A percentile compares a stretch with the other conserved stretches of the same genome.
These are phyloP conservation scores for Hanleya hanleyi DNA, from an alignment of 2,888 invertebrate genomes.

Conservation along the genomic window DNA sequence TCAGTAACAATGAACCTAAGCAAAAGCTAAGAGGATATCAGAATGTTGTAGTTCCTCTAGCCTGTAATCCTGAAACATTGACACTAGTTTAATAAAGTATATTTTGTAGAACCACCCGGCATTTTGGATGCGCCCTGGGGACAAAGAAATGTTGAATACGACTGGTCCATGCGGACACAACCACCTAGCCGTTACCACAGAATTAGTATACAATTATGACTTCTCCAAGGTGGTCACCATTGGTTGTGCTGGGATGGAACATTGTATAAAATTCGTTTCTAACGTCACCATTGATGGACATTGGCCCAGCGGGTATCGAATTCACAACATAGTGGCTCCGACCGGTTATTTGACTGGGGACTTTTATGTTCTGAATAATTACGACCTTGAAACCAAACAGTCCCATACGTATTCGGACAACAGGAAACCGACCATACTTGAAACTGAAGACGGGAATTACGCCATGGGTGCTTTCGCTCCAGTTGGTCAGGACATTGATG, in stretches of 20 bases:
- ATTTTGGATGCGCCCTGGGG: constrained; percentile 37
- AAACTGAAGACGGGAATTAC: constrained; percentile 33
- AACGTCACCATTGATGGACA: constrained; percentile 40
- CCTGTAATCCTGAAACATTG: too few species aligned
- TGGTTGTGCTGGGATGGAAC: constrained; percentile 33
- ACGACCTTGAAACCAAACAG: constrained; percentile 21
- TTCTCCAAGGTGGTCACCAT: constrained; percentile 44
- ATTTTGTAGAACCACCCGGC: constrained; percentile 40
- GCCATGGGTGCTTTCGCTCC: constrained; percentile 44
- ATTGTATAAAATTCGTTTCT: constrained; percentile 38
- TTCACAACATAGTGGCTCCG: constrained; percentile 42
- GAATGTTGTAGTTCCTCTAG: too few species aligned
- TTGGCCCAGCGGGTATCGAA: constrained; percentile 33
- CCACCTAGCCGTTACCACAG: constrained; percentile 30
- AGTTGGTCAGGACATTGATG: constrained; percentile 36
- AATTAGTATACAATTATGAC: constrained; percentile 30
- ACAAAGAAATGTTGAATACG: constrained; percentile 11
- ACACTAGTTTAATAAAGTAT: too few species aligned
- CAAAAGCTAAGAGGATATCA: too few species aligned
- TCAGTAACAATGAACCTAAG: too few species aligned
- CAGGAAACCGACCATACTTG: constrained; percentile 28
- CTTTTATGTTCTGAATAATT: constrained; percentile 27
- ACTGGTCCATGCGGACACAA: constrained; percentile 18
- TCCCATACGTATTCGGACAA: constrained; percentile 30
- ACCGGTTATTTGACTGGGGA: constrained; percentile 41